Conservation (phyloP, 2,113 vertebrate species). For the Mormyrus lacerda region DNA sequence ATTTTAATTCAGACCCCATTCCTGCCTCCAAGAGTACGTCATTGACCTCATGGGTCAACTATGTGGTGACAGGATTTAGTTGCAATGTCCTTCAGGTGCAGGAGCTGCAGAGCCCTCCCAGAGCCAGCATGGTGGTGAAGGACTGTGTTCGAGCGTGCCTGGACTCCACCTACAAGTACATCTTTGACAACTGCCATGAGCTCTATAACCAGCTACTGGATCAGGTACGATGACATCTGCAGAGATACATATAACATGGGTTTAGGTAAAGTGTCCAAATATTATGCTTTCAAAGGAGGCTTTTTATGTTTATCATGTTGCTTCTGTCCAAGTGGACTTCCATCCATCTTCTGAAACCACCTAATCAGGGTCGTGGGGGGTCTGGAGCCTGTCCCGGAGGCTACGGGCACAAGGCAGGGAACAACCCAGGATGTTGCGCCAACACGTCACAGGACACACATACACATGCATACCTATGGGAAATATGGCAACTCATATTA, state of each 20-base stretch:
- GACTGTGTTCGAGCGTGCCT: conserved; percentile 91
- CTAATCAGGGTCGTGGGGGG: too few relatives aligned
- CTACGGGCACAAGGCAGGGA: too few relatives aligned
- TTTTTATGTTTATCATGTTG: background rate
- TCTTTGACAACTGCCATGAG: conserved; percentile 95
- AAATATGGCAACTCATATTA: too few relatives aligned
- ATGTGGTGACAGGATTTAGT: background rate
- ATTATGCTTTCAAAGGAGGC: background rate
- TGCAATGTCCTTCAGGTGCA: conserved; percentile 68
- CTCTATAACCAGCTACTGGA: conserved; percentile 88
- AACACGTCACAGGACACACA: too few relatives aligned
- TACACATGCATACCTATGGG: too few relatives aligned
- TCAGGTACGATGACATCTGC: conserved; percentile 66
- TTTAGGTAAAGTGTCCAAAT: background rate
- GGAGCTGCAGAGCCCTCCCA: conserved; percentile 86
- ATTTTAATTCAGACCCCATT: background rate
- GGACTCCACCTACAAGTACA: conserved; percentile 93
- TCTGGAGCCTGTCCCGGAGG: too few relatives aligned
- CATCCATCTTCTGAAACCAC: background rate
- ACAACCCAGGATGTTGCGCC: too few relatives aligned
- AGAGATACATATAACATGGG: background rate
- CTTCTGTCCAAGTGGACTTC: background rate
- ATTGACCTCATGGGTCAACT: background rate
- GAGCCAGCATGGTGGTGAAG: conserved; percentile 87
- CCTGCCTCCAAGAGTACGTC: background rate